phyloP scores from a whole-genome alignment of 2,113 vertebrate species.

The Amphiprion ocellaris region DNA sequence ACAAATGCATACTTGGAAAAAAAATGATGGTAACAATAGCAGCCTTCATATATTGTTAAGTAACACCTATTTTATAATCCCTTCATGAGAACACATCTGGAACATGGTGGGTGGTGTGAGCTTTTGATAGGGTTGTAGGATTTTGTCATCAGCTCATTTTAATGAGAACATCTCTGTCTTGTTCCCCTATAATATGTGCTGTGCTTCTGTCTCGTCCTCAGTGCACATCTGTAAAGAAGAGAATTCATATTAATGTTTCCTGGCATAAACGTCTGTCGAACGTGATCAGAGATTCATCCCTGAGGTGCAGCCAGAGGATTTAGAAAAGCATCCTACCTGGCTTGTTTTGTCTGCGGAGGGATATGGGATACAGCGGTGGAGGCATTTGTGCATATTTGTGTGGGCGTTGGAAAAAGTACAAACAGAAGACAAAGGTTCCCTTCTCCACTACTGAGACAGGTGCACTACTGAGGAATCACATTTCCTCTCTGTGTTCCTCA shows the following conservation, averaged over 20 bases:
- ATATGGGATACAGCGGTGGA: constrained; percentile 39
- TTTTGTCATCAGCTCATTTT: constrained; percentile 15
- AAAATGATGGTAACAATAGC: background rate
- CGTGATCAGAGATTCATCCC: constrained; percentile 33
- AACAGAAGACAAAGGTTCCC: constrained; percentile 67
- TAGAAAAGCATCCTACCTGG: constrained; percentile 55
- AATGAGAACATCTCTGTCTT: background rate
- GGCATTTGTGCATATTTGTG: constrained; percentile 52
- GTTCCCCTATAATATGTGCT: background rate
- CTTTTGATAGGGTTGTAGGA: background rate
- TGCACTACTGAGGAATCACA: constrained; percentile 51
- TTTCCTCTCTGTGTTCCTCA: constrained; percentile 24
- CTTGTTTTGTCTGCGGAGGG: constrained; percentile 58
- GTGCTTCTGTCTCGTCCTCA: background rate
- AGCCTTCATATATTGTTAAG: constrained; percentile 4
- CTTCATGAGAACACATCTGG: constrained; percentile 8
- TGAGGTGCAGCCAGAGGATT: constrained; percentile 49
- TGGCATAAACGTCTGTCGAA: background rate
- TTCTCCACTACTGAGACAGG: constrained; percentile 62
- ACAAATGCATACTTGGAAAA: too few species aligned
- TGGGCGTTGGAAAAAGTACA: constrained; percentile 65
- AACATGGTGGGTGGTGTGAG: constrained; percentile 15
- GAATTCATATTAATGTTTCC: background rate
- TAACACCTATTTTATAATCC: constrained; percentile 22
- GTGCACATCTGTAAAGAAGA: background rate